Evolutionary conservation across 2,888 invertebrate genomes (phyloP), one percentile per base, ranked within the genome.

Genomic region (Prosopocoilus inquinatus): DNA sequence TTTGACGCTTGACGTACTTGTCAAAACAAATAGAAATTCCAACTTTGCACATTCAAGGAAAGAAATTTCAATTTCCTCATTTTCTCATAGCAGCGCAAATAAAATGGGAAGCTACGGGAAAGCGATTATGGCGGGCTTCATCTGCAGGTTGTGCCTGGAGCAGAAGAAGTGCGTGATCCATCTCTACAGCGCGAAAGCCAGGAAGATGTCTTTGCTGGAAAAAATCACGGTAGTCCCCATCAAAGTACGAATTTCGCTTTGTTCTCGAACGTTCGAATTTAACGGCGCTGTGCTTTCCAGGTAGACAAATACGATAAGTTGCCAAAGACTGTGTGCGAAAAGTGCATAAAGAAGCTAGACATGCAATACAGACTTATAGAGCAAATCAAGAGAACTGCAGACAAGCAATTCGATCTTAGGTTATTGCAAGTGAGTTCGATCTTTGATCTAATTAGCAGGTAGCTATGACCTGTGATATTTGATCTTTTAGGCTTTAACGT

Each of bases 111-210:
- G 91, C 73, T 84, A 89, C 68, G 89, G 88, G 67, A 86, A 86
- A 78, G 91, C 89, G 50, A 84, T 89, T 65, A 84, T 91, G 70
- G 88, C 90, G 49, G 91, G 91, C 64, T 92, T 90, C 79, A 86
- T 92, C 71, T 92, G 92, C 78, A 85, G 91, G 71, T 81, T 92
- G 58, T 92, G 92, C 76, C 91, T 91, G 33, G 90, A 90, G 81
- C 89, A 90, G 86, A 91, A 91, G 77, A 84, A 87, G 72, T 86
- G 85, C 69, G 91, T 91, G 52, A 85, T 91, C 66, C 91, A 91
- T 74, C 88, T 91, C 65, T 91, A 91, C 73, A 89, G 91, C 38
- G 87, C 88, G 67, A 88, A 88, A 79, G 91, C 90, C 48, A 83
- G 85, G 72, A 85, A 87, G 69, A 80, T 90, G 72, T 82, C 84